Base-by-base conservation (phyloP, 2,797 vertebrate species). In the Echeneis naucrates region DNA sequence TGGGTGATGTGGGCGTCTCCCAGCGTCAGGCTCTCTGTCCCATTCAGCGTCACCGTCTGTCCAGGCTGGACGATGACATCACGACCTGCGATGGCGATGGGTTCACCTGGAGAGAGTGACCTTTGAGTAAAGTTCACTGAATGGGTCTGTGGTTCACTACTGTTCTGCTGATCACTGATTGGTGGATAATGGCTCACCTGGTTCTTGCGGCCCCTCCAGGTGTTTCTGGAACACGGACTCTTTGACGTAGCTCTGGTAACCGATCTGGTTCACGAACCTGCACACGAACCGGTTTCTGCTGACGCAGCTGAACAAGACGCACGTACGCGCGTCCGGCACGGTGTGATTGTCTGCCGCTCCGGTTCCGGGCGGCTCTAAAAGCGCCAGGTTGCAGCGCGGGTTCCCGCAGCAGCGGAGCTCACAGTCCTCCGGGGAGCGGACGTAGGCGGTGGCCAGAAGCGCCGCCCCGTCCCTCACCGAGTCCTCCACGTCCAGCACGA, bases 241-340 rank as follows among this genome's bases (percentile, higher is more conserved):
- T 21, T 80, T 81, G 75, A 98, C 83, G 80, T 92, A 96, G 87
- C 89, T 97, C 64, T 53, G 68, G 85, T 95, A 99, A 4, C 95
- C 96, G 0, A n/a, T 12, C 78, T 93, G 92, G 76, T 85, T 92
- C 60, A 94, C 90, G 75, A 99, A 98, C 78, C 93, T 93, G 89
- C 98, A 99, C 51, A 95, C 95, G 4, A 96, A 97, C 35, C 66
- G 80, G 54, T 95, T 94, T 35, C 95, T 93, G 45, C 96, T 94
- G 53, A 97, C 63, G 87, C 98, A 99, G 88, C 95, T 79, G 76
- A 98, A 93, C 60, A 97, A 94, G 64, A 94, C 94, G 83, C 98
- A 98, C 0, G 45, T 78, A 5, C 52, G 83, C 69, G 92, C 75
- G 1, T 51, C 51, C 1, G 42, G 84, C 24, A 17, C 27, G n/a